Evolutionary conservation across 2,888 invertebrate genomes (phyloP), one percentile per base, ranked within the genome.

Genomic region (Sceliomorpha sp.): DNA sequence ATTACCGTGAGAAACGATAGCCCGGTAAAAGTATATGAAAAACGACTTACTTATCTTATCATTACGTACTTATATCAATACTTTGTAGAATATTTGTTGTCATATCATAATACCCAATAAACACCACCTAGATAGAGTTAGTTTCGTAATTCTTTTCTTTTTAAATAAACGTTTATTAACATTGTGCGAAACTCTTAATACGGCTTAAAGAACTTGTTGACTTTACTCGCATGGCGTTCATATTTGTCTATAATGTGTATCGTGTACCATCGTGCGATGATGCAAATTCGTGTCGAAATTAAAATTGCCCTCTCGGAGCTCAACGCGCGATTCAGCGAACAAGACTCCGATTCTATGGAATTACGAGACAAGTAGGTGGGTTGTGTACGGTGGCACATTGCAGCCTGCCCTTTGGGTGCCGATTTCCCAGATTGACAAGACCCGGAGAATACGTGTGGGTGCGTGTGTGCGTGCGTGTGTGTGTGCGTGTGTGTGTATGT

Each of bases 401-500:
- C 50, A 66, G 66, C 34, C 62, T 58, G 40, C 56, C 70, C 66
- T 70, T 64, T 64, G 62, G 55, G 32, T 34, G 42, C 53, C 58
- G 58, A 53, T 45, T 50, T 50, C 44, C 60, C 64, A 72, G 72
- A 60, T 72, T 67, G 62, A 68, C 55, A 44, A 51, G 62, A 27
- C 26, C 45, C n/a, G n/a, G n/a, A n/a, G n/a, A n/a, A n/a, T 2
- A 13, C 27, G 29, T 27, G 7, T 17, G 29, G 29, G 12, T 10
- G 15, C 7, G 44, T 15, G 15, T 9, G 12, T 6, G 5, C 9
- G 34, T 7, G 14, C 7, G 12, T 4, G 20, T 17, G 12, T 17
- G 4, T n/a, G n/a, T n/a, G n/a, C n/a, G n/a, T n/a, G n/a, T n/a
- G n/a, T n/a, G n/a, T n/a, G n/a, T n/a, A n/a, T n/a, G n/a, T n/a